Evolutionary conservation across 2,888 invertebrate species (phyloP).

Genomic region (Parapristionchus giblindavisi): DNA sequence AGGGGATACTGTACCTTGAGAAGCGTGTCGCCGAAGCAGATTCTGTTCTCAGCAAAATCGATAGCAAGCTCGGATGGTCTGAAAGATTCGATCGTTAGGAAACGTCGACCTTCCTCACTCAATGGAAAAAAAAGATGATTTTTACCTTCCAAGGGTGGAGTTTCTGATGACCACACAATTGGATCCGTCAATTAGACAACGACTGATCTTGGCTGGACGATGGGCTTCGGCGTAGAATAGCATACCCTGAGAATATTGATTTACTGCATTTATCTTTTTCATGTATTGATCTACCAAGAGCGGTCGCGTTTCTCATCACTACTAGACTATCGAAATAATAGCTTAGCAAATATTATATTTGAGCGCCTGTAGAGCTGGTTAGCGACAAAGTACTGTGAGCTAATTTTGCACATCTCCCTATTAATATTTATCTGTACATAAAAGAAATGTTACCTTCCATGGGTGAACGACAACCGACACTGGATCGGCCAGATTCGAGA

Average conservation of each 20-base stretch:
- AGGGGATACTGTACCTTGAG: slow-evolving; percentile 75
- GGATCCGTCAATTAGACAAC: slow-evolving; percentile 88
- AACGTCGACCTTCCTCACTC: not conserved
- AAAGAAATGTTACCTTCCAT: slow-evolving; percentile 76
- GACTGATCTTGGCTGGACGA: slow-evolving; percentile 88
- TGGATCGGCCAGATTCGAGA: slow-evolving; percentile 76
- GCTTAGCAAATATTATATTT: not conserved
- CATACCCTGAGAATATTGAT: slow-evolving; percentile 72
- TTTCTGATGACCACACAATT: slow-evolving; percentile 76
- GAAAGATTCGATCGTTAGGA: slow-evolving; percentile 72
- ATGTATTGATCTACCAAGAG: no score
- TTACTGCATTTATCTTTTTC: no score
- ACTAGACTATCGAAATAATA: not conserved
- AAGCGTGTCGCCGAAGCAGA: slow-evolving; percentile 73
- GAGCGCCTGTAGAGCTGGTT: no score
- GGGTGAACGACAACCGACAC: slow-evolving; percentile 96
- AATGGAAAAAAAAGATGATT: not conserved
- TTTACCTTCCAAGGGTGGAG: slow-evolving; percentile 59
- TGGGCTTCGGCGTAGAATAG: slow-evolving; percentile 95
- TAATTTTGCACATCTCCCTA: no score
- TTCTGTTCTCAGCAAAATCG: slow-evolving; percentile 69
- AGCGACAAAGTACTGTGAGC: no score
- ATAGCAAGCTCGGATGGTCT: slow-evolving; percentile 72
- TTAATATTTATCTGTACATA: not conserved
- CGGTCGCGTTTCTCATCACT: no score